phyloP scores from a whole-genome alignment of 92 coral and sea anemone genomes.

The Porites rus region DNA sequence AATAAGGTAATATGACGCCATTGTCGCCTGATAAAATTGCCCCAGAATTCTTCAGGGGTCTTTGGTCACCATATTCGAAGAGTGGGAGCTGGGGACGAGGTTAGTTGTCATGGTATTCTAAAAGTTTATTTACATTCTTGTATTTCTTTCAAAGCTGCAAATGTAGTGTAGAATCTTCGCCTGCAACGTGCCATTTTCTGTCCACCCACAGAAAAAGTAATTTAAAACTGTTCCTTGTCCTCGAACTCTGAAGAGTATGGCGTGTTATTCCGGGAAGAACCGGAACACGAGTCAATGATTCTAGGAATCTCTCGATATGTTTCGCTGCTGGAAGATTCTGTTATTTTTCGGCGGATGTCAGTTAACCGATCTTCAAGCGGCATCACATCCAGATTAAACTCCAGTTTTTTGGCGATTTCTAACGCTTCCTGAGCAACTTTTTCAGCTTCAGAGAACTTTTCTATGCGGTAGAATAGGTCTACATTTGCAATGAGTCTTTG shows the following conservation, averaged over 20 bases:
- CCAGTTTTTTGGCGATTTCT: not conserved
- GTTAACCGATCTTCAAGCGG: not conserved
- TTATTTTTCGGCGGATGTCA: not conserved
- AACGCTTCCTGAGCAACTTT: not conserved
- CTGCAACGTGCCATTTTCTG: not conserved
- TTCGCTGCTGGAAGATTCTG: not conserved
- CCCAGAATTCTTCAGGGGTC: no score
- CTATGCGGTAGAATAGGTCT: not conserved
- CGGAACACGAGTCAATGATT: slow-evolving; percentile 22
- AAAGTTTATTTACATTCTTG: no score
- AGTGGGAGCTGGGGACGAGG: no score
- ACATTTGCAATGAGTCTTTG: not conserved
- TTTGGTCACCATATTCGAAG: no score
- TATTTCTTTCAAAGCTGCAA: not conserved
- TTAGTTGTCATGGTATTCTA: no score
- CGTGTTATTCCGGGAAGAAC: not conserved
- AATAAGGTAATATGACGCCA: no score
- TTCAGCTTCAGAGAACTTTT: not conserved
- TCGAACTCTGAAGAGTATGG: slow-evolving; percentile 17
- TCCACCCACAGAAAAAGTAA: not conserved
- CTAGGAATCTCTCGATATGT: not conserved
- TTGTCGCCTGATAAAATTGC: no score
- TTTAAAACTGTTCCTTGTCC: not conserved
- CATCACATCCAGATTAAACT: not conserved
- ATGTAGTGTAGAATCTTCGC: not conserved